Conservation (phyloP, 2,888 invertebrate species). For the Itoplectis maculator region DNA sequence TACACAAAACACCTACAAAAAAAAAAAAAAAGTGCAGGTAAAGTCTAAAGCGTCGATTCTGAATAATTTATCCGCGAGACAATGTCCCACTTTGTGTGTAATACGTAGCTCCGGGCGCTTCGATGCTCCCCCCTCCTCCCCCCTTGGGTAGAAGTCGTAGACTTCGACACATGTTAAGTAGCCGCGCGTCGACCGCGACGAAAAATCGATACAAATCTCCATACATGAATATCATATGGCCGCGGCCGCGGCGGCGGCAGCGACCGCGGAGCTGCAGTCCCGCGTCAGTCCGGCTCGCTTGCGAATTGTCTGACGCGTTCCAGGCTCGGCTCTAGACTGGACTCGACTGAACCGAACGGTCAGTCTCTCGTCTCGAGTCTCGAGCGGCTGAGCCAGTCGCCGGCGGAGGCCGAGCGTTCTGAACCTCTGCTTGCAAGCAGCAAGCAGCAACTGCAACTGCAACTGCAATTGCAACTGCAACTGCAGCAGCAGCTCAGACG, state of each 20-base stretch:
- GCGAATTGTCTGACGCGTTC: conserved; percentile 46
- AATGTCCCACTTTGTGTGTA: conserved; percentile 10
- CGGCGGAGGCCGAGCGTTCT: conserved; percentile 58
- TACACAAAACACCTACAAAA: too few species aligned
- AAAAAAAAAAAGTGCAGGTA: too few species aligned
- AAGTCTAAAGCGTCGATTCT: too few species aligned
- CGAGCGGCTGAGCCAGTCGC: conserved; percentile 61
- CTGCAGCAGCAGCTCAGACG: conserved; percentile 47
- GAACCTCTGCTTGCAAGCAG: conserved; percentile 43
- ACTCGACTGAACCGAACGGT: not conserved
- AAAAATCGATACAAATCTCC: conserved; percentile 18
- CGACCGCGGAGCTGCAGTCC: not conserved
- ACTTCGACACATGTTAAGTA: conserved; percentile 21
- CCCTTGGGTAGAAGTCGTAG: conserved; percentile 1
- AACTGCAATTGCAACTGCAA: too few species aligned
- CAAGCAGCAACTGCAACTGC: too few species aligned
- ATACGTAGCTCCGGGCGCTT: too few species aligned
- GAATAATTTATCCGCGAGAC: not conserved
- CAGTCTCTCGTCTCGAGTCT: conserved; percentile 42
- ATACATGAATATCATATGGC: conserved; percentile 12
- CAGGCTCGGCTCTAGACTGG: not conserved
- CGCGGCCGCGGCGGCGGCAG: not conserved
- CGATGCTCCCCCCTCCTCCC: too few species aligned
- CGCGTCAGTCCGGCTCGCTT: not conserved
- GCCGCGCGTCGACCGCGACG: not conserved